phyloP scores from a whole-genome alignment of 2,797 vertebrate genomes.

The Urosaurus nigricauda region DNA sequence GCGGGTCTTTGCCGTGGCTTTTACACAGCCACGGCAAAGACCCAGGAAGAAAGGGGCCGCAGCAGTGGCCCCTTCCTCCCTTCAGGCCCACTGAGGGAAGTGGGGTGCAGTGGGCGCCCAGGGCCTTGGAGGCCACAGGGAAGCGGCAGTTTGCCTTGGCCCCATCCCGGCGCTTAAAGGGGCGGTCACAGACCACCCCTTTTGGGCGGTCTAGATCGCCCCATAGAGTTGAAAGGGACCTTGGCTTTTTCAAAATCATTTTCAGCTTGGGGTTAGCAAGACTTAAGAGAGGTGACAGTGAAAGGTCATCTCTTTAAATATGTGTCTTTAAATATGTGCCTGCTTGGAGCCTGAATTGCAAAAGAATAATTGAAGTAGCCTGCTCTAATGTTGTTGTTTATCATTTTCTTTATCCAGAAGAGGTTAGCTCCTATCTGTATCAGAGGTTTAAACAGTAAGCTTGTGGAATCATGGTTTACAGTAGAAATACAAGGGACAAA shows the following conservation, averaged over 20 bases:
- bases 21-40: no score
- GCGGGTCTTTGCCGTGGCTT: no score
- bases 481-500: neutral
- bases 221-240: neutral
- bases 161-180: no score
- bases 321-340: conserved; percentile 8
- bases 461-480: neutral
- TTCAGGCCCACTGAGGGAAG: no score
- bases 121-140: no score
- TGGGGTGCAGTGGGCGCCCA: no score
- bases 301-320: conserved; percentile 26
- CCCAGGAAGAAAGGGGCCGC: no score
- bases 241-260: neutral
- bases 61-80: no score
- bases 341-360: neutral
- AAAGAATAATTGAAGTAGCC: conserved; percentile 1
- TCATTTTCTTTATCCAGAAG: neutral
- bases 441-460: conserved; percentile 42
- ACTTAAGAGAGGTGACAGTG: neutral
- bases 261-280: neutral
- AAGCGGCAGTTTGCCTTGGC: no score
- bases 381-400: neutral
- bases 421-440: neutral
- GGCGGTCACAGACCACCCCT: no score
- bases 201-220: no score